A percentile compares a stretch with the other conserved stretches of the same genome.
Conservation (phyloP, 2,888 invertebrate species). For the Latrodectus hesperus region DNA sequence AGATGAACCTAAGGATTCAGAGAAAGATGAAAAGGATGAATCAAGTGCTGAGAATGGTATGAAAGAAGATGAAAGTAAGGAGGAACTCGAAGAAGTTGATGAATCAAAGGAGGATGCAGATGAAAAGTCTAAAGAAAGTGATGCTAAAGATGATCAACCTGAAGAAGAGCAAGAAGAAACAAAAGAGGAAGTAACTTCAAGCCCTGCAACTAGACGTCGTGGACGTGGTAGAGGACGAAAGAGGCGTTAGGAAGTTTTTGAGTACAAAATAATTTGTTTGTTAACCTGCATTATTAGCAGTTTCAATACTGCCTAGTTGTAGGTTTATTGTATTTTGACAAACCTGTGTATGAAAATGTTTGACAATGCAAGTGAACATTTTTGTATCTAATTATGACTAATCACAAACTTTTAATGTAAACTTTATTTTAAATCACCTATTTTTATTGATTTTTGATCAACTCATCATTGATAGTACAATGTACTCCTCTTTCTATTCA, state of each 20-base stretch:
- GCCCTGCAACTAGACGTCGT: constrained; percentile 52
- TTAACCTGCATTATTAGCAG: constrained; percentile 24
- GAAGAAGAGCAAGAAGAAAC: constrained; percentile 56
- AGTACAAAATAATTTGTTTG: neutral
- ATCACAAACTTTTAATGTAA: constrained; percentile 41
- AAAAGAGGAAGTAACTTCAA: constrained; percentile 44
- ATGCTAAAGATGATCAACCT: constrained; percentile 54
- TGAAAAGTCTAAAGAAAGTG: constrained; percentile 38
- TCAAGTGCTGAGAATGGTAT: constrained; percentile 35
- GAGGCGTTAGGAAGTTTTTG: constrained; percentile 43
- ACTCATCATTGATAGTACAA: constrained; percentile 4
- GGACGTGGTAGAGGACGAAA: constrained; percentile 64
- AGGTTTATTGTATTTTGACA: neutral
- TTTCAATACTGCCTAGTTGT: neutral
- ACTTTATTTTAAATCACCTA: constrained; percentile 43
- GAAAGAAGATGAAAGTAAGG: constrained; percentile 39
- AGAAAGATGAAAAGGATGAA: constrained; percentile 29
- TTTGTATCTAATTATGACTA: constrained; percentile 32
- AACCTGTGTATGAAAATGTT: neutral
- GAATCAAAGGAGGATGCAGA: constrained; percentile 45
- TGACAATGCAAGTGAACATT: constrained; percentile 12
- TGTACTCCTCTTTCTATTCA: neutral
- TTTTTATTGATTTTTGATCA: constrained; percentile 45
- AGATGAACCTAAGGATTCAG: constrained; percentile 21
- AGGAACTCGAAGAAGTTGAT: constrained; percentile 39